These are phyloP conservation scores for Torymus texanus DNA, from an alignment of 2,888 invertebrate species.

Conservation along the genomic window DNA sequence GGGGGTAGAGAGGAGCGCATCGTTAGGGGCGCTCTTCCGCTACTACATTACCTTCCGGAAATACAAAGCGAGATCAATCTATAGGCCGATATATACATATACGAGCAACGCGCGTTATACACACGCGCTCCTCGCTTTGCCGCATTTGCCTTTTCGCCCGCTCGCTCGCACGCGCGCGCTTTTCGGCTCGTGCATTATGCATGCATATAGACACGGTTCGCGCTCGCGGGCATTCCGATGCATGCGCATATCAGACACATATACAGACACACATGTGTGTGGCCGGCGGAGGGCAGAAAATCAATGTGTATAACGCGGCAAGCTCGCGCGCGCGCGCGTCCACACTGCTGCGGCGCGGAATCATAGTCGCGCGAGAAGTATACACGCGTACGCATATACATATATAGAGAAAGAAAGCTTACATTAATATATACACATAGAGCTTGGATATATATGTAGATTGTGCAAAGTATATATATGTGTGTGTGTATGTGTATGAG, in stretches of 20 bases:
- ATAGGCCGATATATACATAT: background rate
- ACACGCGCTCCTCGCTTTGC: background rate
- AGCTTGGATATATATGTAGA: background rate
- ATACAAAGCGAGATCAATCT: background rate
- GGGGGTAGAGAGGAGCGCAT: background rate
- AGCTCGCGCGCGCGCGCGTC: too few relatives aligned
- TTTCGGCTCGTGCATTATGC: too few relatives aligned
- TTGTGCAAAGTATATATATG: background rate
- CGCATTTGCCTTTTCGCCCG: too few relatives aligned
- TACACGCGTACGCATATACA: too few relatives aligned
- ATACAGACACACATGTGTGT: too few relatives aligned
- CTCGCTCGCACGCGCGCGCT: too few relatives aligned
- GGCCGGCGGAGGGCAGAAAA: slow-evolving; percentile 14
- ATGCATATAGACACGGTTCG: background rate
- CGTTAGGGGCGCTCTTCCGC: background rate
- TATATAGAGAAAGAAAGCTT: slow-evolving; percentile 14
- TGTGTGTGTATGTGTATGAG: background rate
- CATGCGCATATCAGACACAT: background rate
- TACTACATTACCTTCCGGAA: background rate
- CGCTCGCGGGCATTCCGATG: background rate
- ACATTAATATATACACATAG: slow-evolving; percentile 19
- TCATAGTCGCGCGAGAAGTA: slow-evolving; percentile 24
- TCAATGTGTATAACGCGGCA: slow-evolving; percentile 20
- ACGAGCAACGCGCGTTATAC: background rate
- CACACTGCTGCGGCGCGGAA: slow-evolving; percentile 11